Percentiles rank a stretch among this genome's conserved stretches.
Evolutionary conservation across 2,113 vertebrate species (phyloP).

Genomic region (Oostethus manadensis): DNA sequence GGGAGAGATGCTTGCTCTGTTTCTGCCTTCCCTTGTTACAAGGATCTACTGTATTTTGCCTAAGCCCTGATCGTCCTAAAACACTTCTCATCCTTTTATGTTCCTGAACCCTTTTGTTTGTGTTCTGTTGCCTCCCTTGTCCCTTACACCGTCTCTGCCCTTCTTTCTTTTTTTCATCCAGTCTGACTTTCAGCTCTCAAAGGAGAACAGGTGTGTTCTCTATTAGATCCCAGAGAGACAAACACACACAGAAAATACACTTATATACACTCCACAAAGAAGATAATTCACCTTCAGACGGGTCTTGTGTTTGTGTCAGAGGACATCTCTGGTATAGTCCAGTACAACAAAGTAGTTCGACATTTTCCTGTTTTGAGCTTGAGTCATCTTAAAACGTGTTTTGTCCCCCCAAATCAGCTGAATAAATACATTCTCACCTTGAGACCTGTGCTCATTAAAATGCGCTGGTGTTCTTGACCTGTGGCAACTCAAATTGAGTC

Average conservation of each 20-base stretch:
- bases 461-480: conserved; percentile 35
- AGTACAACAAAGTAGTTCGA: conserved; percentile 31
- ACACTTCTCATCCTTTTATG: conserved; percentile 7
- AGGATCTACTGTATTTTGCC: conserved; percentile 14
- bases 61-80: background rate
- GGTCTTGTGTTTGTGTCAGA: conserved; percentile 29
- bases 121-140: conserved; percentile 3
- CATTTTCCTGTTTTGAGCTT: conserved; percentile 29
- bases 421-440: conserved; percentile 54
- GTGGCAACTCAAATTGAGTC: conserved; percentile 35
- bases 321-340: conserved; percentile 23
- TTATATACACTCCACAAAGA: conserved; percentile 13
- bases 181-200: conserved; percentile 46
- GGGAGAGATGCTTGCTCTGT: background rate
- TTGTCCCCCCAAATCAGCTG: conserved; percentile 6
- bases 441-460: conserved; percentile 51
- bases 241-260: conserved; percentile 2
- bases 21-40: background rate
- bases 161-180: conserved; percentile 29
- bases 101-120: conserved; percentile 1
- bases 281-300: conserved; percentile 26
- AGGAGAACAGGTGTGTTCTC: conserved; percentile 45
- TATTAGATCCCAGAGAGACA: conserved; percentile 20
- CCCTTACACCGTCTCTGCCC: conserved; percentile 6
- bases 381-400: conserved; percentile 32